These are phyloP conservation scores for Cyphomyrus plagiostoma DNA, from an alignment of 2,113 vertebrate genomes.

Conservation along the genomic window DNA sequence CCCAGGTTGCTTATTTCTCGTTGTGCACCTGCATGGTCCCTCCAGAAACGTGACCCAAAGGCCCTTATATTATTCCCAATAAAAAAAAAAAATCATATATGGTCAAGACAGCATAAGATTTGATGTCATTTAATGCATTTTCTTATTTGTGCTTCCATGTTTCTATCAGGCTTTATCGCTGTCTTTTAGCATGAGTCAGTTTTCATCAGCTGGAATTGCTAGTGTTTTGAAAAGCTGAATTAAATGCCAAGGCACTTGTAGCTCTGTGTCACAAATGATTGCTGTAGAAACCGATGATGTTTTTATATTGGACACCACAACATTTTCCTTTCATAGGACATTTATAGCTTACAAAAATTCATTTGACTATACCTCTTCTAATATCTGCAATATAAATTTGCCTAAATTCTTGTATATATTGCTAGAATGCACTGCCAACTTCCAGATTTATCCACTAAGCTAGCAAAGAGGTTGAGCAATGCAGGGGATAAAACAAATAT, in stretches of 20 bases:
- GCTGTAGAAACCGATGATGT: neutral
- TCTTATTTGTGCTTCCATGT: neutral
- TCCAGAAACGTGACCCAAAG: neutral
- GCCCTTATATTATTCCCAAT: neutral
- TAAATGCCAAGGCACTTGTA: constrained; percentile 2
- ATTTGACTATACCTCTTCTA: neutral
- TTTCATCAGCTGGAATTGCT: neutral
- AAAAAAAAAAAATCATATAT: neutral
- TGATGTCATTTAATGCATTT: neutral
- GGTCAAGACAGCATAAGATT: neutral
- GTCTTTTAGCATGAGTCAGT: neutral
- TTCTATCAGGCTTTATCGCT: neutral
- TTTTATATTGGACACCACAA: neutral
- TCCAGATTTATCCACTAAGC: neutral
- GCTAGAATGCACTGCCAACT: neutral
- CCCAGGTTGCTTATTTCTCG: neutral
- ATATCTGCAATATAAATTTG: neutral
- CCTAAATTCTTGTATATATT: neutral
- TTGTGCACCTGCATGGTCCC: neutral
- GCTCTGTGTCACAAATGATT: neutral
- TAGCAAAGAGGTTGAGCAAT: neutral
- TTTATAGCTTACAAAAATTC: neutral
- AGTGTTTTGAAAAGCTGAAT: neutral
- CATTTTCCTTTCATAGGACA: neutral
- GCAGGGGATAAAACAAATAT: neutral